Evolutionary conservation across 2,113 vertebrate genomes (phyloP), one percentile per base, ranked within the genome.

Genomic region (Synchiropus splendidus): DNA sequence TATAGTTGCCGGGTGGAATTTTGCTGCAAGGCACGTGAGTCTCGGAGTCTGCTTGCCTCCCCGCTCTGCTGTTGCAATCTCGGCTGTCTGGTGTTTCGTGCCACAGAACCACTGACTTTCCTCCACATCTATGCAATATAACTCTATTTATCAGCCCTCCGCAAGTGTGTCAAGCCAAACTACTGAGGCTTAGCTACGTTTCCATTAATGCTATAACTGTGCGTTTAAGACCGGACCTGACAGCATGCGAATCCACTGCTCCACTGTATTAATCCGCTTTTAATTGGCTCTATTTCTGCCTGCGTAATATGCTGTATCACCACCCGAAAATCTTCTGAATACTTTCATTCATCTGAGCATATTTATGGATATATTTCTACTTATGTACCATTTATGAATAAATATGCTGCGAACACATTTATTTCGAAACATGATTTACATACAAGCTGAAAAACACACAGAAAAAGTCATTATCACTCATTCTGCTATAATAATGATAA

Each of bases 1-100:
- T 81, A 73, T 84, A 84, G 86, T 86, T 89, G 86, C 85, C 86
- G 87, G 83, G 87, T 85, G 86, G 85, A 87, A 86, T 88, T 86
- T 88, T 82, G 86, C 86, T 87, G 83, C 82, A 83, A 87, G 86
- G 85, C 86, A 85, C 84, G 80, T 84, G 86, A 87, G 83, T 79
- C 72, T 83, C 49, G 58, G 77, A 84, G 83, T 85, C 74, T 74
- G 72, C 83, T 85, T 74, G 74, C 76, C 73, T 78, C 60, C 72
- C 68, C 48, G 43, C 56, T 15, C 58, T 82, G 69, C 73, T 47
- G 59, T 61, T 80, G 74, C 81, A 79, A 83, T 86, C 81, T 84
- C 71, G 48, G 54, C 64, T 78, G 83, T 83, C 81, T 86, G 77
- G 55, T 61, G 55, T 49, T 64, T 57, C 77, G 77, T 75, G 70